Evolutionary conservation across 2,113 vertebrate genomes (phyloP), one percentile per base, ranked within the genome.

Genomic region (Amblyopsis rosae): DNA sequence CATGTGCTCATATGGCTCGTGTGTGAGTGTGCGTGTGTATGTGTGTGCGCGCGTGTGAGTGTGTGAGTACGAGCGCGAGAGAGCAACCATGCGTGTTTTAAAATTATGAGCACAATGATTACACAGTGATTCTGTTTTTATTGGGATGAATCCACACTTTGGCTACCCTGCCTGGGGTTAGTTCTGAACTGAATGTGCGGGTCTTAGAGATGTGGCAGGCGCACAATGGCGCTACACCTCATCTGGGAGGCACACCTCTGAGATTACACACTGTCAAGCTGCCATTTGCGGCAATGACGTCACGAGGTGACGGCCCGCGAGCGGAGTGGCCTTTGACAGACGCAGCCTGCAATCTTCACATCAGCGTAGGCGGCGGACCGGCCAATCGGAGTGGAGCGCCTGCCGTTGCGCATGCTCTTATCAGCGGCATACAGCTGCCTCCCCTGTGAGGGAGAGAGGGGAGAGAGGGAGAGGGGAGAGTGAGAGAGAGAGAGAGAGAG

Each of bases 381-480:
- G 81, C 87, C 91, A 89, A 90, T 93, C 83, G 80, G 77, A 84
- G 73, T 49, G n/a, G 8, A 69, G 78, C 68, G 58, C 76, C 63
- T 83, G 76, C 59, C 83, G 63, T 41, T 41, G 35, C 35, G 76
- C 80, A 62, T 78, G 69, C 49, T 82, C 90, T 92, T 93, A 93
- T 93, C 92, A 91, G 89, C 89, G 89, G 84, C 87, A 59, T 67
- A 63, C 90, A 92, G 91, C 88, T 91, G 90, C 86, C 65, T 70
- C 77, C 81, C 81, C 87, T 82, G 70, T 11, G 79, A 84, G 80
- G 72, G 73, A 86, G 76, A 1, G 55, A 81, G 45, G 59, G 81
- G 3, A 26, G 11, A 35, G 7, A 3, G 48, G 17, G n/a, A 41
- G 17, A 17, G 32, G 51, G 46, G 49, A 33, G 33, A 13, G 50